Evolutionary conservation across 2,113 vertebrate species (phyloP), one percentile per base, ranked within the genome.

Genomic region (Corythornis cristatus): DNA sequence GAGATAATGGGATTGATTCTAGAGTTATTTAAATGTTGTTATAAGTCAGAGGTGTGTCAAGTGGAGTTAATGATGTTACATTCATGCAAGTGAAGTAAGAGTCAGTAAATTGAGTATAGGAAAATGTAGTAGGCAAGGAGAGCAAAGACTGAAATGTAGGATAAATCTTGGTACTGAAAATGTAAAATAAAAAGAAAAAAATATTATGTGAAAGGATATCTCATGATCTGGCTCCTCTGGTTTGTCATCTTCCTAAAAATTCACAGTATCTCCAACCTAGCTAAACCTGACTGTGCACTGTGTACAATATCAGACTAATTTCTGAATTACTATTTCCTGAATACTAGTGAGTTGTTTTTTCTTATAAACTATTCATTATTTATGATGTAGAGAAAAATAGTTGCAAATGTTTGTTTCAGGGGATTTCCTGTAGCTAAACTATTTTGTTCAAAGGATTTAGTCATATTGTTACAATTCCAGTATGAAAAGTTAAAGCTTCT

Each of bases 311-410:
- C 64, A 50, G 31, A 11, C 11, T 70, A 14, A 80, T 53, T 40
- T 60, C 68, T 65, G 28, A 57, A 25, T 6, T 6, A 5, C 2
- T 40, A 2, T 19, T 66, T 48, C 18, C 2, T 48, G 37, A 85
- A 73, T 93, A 84, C 75, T 89, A 87, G 4, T 33, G 78, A 64
- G 33, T 95, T 96, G 95, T 90, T 97, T 95, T 96, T 96, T 94
- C 93, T 96, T 94, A 95, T 93, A 67, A 80, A 40, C 61, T 93
- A 89, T 97, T 96, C 90, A 97, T 98, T 97, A 97, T 97, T 97
- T 97, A 97, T 96, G 96, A 97, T 92, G 77, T 81, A 87, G 88
- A 92, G 83, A 83, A 93, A 97, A 97, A 95, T 86, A 97, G 89
- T 96, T 96, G 90, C 88, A 96, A 96, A 96, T 96, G 3, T 90